A percentile compares a stretch with the other conserved stretches of the same genome.
Evolutionary conservation across 2,888 invertebrate genomes (phyloP).

Genomic region (Galerucella nymphaeae): DNA sequence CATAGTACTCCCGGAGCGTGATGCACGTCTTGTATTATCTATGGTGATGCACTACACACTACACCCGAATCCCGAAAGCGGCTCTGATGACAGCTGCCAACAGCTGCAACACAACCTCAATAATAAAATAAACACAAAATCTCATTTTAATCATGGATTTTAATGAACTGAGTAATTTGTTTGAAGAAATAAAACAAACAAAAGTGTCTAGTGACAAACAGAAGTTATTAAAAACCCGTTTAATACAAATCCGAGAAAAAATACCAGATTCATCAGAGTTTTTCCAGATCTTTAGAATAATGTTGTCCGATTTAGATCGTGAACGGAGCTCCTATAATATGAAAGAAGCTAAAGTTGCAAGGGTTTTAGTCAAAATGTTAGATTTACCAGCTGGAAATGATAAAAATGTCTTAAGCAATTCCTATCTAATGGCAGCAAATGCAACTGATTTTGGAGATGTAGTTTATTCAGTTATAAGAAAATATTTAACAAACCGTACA

Average conservation of each 20-base stretch:
- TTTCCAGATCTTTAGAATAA: conserved; percentile 80
- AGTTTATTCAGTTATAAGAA: conserved; percentile 76
- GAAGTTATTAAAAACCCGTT: conserved; percentile 40
- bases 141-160: conserved; percentile 62
- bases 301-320: conserved; percentile 83
- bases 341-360: conserved; percentile 80
- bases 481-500: conserved; percentile 64
- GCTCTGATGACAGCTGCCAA: background rate
- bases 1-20: no score
- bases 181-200: conserved; percentile 71
- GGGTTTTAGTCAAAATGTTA: conserved; percentile 79
- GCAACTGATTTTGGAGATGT: conserved; percentile 85
- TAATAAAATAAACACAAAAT: background rate
- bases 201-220: conserved; percentile 63
- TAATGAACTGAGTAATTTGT: conserved; percentile 69
- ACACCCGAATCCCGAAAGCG: no score
- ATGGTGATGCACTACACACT: no score
- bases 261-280: conserved; percentile 58
- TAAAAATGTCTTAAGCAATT: conserved; percentile 67
- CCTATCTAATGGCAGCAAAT: conserved; percentile 62
- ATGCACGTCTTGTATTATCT: no score
- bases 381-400: conserved; percentile 75
- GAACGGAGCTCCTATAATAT: conserved; percentile 86
- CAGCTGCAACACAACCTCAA: background rate
- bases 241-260: conserved; percentile 63